phyloP scores from a whole-genome alignment of 2,113 vertebrate genomes.

The Gavia stellata region DNA sequence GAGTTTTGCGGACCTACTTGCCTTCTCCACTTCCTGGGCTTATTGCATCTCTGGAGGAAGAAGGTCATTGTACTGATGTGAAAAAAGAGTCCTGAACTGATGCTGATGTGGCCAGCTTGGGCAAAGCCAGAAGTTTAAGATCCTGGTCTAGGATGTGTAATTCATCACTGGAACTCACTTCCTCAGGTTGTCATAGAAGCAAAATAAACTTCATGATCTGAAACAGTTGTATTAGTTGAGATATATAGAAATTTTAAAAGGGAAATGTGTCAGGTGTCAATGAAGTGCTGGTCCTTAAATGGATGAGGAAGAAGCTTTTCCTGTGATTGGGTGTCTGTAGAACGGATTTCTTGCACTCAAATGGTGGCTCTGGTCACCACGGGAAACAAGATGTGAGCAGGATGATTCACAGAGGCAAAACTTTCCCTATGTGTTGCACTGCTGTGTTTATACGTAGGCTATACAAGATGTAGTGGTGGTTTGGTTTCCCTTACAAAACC shows the following conservation, averaged over 20 bases:
- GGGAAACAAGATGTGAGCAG: background rate
- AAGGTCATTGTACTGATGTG: background rate
- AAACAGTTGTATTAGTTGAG: background rate
- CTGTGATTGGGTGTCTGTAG: rapidly evolving
- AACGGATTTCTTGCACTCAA: background rate
- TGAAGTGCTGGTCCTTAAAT: background rate
- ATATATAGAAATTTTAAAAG: background rate
- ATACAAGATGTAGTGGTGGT: background rate
- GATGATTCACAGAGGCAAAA: background rate
- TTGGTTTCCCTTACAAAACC: background rate
- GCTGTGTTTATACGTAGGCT: background rate
- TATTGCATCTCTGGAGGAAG: background rate
- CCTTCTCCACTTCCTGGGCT: background rate
- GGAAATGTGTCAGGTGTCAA: background rate
- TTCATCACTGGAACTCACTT: background rate
- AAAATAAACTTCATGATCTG: background rate
- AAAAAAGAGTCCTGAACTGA: background rate
- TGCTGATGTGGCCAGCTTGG: background rate
- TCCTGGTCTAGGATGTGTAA: background rate
- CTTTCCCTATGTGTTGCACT: background rate
- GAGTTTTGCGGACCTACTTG: background rate
- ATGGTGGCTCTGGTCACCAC: background rate
- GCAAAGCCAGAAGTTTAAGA: background rate
- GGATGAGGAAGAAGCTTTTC: background rate
- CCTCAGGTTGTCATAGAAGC: background rate